Base-by-base conservation (phyloP, 1,140 invertebrate species). In the Eubasilissa regina region DNA sequence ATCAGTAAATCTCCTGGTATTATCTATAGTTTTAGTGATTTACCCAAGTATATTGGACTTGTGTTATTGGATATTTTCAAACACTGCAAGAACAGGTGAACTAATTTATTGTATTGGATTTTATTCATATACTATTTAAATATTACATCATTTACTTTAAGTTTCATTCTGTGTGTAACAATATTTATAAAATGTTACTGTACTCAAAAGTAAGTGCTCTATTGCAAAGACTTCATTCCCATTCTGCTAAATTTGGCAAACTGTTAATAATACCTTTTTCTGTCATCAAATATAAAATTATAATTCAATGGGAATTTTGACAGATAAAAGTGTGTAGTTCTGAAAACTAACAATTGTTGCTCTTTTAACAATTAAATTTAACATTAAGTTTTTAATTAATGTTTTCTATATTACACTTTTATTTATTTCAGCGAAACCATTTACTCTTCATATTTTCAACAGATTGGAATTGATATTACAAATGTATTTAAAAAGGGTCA, bases 31-130 rank as follows among this genome's bases (percentile, higher is more conserved):
- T 43, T 74, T 44, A 43, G 45, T 25, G 35, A n/a, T 7, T 15
- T 82, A 10, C 78, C 78, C 25, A 74, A 55, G 6, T 62, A 25
- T 21, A 64, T 82, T 56, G 74, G 47, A 25, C 15, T 60, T 7
- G 72, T 77, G 43, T 51, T 82, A 35, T 62, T 77, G 13, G 58
- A 62, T 19, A 48, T 82, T 21, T 82, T 82, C 58, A 55, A 15
- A 44, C 80, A 82, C 58, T 82, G 80, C 51, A 82, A 82, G 58
- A 75, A 79, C 19, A 82, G 80, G 80, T 82, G 76, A 55, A 35
- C 6, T 6, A 35, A 35, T 35, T 35, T 35, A 35, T 35, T 35
- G 25, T 35, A 35, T 35, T 6, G 6, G 25, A 35, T 6, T 1
- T 35, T 35, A 35, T 3, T 35, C 25, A 6, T 35, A 35, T 35